Percentiles rank a stretch among this genome's conserved stretches.
Evolutionary conservation across 2,888 invertebrate species (phyloP).

Genomic region (Labia minor): DNA sequence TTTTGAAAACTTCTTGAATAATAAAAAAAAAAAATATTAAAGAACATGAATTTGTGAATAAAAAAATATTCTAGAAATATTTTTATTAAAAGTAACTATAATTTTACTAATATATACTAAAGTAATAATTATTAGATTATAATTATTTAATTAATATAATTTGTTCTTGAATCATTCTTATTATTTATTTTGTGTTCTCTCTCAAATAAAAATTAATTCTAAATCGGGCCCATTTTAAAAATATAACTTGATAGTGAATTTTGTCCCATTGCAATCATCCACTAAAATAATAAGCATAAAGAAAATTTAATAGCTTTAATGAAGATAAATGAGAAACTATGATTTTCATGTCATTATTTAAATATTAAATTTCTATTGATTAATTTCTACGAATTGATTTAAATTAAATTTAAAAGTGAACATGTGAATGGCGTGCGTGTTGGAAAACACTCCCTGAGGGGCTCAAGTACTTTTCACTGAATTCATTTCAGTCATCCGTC

Average conservation of each 20-base stretch:
- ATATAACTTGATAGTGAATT: background rate
- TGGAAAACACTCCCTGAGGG: background rate
- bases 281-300: background rate
- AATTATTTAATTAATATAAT: background rate
- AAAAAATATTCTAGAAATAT: too few relatives aligned
- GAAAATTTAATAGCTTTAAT: background rate
- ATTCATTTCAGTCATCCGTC: background rate
- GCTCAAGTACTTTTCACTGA: background rate
- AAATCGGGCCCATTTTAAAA: background rate
- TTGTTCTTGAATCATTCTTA: background rate
- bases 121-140: background rate
- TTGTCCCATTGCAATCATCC: background rate
- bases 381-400: constrained; percentile 2
- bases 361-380: constrained; percentile 7
- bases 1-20: too few relatives aligned
- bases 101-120: too few relatives aligned
- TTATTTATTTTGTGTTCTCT: too few relatives aligned
- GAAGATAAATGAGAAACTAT: background rate
- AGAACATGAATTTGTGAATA: too few relatives aligned
- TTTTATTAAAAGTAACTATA: too few relatives aligned
- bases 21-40: too few relatives aligned
- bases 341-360: background rate
- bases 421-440: background rate
- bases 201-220: constrained; percentile 1
- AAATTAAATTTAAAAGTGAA: background rate